Evolutionary conservation across 1,140 invertebrate species (phyloP).

Genomic region (Cydia pomonella): DNA sequence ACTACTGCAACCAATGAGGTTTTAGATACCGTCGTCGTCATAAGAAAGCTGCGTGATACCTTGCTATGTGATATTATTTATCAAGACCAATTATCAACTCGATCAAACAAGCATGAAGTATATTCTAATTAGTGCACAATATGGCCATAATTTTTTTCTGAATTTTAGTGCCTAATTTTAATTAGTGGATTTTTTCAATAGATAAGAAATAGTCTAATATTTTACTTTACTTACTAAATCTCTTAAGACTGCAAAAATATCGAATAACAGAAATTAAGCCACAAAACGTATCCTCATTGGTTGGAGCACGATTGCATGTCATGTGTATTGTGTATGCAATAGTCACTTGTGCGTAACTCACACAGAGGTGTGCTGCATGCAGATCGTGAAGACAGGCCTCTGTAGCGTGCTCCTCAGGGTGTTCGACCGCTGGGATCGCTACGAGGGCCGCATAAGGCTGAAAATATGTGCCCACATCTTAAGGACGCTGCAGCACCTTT

Average conservation of each 20-base stretch:
- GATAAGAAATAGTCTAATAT: no score
- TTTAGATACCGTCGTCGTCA: background rate
- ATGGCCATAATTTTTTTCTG: no score
- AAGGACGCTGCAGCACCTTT: slow-evolving; percentile 83
- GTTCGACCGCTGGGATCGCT: slow-evolving; percentile 85
- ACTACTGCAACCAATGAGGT: background rate
- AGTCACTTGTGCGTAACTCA: slow-evolving; percentile 66
- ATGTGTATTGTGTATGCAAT: slow-evolving; percentile 48
- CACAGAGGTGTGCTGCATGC: slow-evolving; percentile 83
- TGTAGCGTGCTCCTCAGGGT: slow-evolving; percentile 81
- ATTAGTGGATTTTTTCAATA: no score
- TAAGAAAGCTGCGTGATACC: background rate
- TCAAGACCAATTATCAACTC: no score
- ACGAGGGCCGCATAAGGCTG: slow-evolving; percentile 83
- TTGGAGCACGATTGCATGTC: slow-evolving; percentile 44
- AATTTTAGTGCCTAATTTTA: no score
- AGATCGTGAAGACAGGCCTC: slow-evolving; percentile 83
- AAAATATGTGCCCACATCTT: slow-evolving; percentile 83
- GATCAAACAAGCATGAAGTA: no score
- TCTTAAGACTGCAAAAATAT: background rate
- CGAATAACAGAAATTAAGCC: background rate
- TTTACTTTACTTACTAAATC: background rate
- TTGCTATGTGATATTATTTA: background rate
- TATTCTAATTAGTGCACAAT: no score
- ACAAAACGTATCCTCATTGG: background rate